phyloP scores from a whole-genome alignment of 64 coral and sea anemone genomes.

The Hydrozoanthus tunicans region DNA sequence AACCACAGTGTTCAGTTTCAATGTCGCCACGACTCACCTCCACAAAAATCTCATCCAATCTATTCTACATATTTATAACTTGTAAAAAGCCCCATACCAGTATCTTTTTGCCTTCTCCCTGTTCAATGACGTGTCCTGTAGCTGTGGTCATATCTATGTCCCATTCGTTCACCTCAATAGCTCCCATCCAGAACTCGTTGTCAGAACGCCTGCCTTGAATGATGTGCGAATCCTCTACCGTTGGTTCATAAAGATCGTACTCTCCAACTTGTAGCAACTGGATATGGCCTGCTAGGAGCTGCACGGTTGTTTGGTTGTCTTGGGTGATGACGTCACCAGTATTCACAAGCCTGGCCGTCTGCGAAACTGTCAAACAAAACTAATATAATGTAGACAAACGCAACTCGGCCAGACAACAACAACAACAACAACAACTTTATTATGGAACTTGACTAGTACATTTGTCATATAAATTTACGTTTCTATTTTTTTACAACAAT shows the following conservation, averaged over 20 bases:
- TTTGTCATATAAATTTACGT: too few species aligned
- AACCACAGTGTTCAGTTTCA: too few species aligned
- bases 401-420: too few species aligned
- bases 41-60: too few species aligned
- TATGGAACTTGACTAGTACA: too few species aligned
- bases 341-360: slow-evolving; percentile 4
- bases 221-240: not conserved
- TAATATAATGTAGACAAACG: too few species aligned
- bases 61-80: too few species aligned
- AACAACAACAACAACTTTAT: too few species aligned
- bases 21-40: too few species aligned
- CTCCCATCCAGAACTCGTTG: slow-evolving; percentile 6
- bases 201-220: not conserved
- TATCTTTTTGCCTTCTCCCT: not conserved
- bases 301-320: not conserved
- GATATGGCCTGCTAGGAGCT: not conserved
- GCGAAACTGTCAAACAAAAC: not conserved
- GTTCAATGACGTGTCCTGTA: not conserved
- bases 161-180: not conserved
- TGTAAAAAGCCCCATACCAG: not conserved
- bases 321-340: not conserved
- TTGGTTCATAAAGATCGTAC: slow-evolving; percentile 23
- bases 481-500: too few species aligned
- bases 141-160: slow-evolving; percentile 1
- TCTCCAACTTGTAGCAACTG: slow-evolving; percentile 16